Base-by-base conservation (phyloP, 2,797 vertebrate species). In the Melopsittacus undulatus region DNA sequence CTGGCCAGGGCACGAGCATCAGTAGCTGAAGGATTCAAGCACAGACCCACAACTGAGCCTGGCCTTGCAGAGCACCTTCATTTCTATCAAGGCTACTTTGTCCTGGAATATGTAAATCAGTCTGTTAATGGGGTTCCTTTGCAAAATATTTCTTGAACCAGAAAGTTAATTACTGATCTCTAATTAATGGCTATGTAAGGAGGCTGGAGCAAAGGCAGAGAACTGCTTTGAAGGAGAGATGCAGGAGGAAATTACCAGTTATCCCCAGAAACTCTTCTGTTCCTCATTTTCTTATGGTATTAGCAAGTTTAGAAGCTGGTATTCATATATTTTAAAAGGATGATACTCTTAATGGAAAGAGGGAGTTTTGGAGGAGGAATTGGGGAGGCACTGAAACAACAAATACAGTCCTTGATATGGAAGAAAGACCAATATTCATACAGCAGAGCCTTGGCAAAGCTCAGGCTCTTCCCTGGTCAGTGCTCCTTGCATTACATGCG, bases 81-180 rank as follows among this genome's bases (percentile, higher is more conserved):
- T 45, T 83, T 72, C 2, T 54, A 90, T 57, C 80, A 56, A 84
- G 78, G 92, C 64, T 83, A 34, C 75, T 77, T 90, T 70, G 78
- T 92, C 72, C 93, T 74, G 96, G 64, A 79, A 62, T 93, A 94
- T 96, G 96, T 96, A 97, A 88, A 97, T 95, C 42, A 49, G 80
- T 77, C 86, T 95, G 93, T 93, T 97, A 97, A 97, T 96, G 82
- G 94, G 87, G 96, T 94, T 96, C 86, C 68, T 96, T 97, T 95
- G 96, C 92, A 96, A 96, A 97, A 90, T 92, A 95, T 96, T 98
- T 97, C 94, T 95, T 87, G 90, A 98, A 96, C 92, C 93, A 94
- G 97, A 97, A 97, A 97, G 96, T 97, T 98, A 98, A 98, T 98
- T 98, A 98, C 96, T 63, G 87, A 81, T 88, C 90, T 97, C 87